A percentile compares a stretch with the other conserved stretches of the same genome.
Conservation (phyloP, 2,797 vertebrate genomes). For the Bradypodion pumilum region DNA sequence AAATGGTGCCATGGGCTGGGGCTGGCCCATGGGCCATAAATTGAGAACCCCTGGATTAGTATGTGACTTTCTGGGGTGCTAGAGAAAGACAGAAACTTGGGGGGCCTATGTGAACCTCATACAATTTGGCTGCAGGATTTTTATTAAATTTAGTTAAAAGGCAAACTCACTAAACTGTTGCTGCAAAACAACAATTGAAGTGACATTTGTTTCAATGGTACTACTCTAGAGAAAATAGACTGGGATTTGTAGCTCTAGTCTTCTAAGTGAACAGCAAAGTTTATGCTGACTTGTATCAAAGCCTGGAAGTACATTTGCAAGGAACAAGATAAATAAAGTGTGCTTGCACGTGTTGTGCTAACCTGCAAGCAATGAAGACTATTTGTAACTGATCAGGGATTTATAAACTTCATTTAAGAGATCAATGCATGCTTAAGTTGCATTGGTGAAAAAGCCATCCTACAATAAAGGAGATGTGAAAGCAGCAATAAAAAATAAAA, state of each 20-base stretch:
- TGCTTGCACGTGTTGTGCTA: slow-evolving; percentile 8
- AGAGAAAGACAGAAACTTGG: background rate
- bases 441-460: slow-evolving; percentile 28
- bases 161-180: background rate
- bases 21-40: no score
- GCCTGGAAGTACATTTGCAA: background rate
- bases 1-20: no score
- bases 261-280: slow-evolving; percentile 10
- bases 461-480: slow-evolving; percentile 28
- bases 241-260: background rate
- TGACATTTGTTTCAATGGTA: background rate
- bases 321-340: slow-evolving; percentile 26
- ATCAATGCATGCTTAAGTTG: background rate
- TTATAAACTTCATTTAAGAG: slow-evolving; percentile 16
- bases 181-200: background rate
- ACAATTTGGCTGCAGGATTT: background rate
- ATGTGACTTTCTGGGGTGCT: background rate
- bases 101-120: background rate
- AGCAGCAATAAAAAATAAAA: slow-evolving; percentile 42
- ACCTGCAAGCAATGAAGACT: slow-evolving; percentile 23
- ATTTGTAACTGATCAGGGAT: slow-evolving; percentile 29
- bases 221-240: background rate
- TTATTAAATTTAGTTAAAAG: background rate
- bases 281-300: slow-evolving; percentile 7
- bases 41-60: no score